A percentile compares a stretch with the other conserved stretches of the same genome.
Evolutionary conservation across 2,113 vertebrate genomes (phyloP).

Genomic region (Chionis minor): DNA sequence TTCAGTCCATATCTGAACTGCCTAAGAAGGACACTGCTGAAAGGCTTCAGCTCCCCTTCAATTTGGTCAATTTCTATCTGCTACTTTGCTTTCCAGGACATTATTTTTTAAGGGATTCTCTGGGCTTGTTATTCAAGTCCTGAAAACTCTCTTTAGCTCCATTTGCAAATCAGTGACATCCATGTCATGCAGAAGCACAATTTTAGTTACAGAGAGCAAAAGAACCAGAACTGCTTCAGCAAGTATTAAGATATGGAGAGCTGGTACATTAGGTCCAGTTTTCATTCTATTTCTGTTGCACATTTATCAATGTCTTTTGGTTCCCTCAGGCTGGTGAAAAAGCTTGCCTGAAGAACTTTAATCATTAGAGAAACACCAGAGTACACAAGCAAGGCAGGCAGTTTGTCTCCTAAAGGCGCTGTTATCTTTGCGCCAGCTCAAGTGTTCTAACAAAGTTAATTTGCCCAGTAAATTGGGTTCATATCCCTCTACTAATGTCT

Average conservation of each 20-base stretch:
- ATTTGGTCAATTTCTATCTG: neutral
- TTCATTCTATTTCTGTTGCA: neutral
- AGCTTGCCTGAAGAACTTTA: neutral
- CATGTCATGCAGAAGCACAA: neutral
- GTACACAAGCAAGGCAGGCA: neutral
- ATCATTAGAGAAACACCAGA: neutral
- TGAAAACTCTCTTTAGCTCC: neutral
- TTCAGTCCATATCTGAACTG: neutral
- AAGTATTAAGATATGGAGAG: neutral
- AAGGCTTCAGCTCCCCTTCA: neutral
- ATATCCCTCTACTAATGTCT: neutral
- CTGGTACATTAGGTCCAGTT: neutral
- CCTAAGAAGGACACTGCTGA: neutral
- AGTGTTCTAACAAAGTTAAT: conserved; percentile 11
- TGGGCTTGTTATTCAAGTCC: neutral
- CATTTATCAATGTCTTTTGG: neutral
- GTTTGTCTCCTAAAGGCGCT: neutral
- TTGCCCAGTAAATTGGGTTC: conserved; percentile 14
- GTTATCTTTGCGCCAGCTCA: neutral
- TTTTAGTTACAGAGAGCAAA: neutral
- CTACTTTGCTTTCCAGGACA: neutral
- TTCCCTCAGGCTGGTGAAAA: neutral
- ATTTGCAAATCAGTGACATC: neutral
- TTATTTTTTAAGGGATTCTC: neutral
- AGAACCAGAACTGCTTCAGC: neutral